Conservation (phyloP, 1,140 invertebrate species). For the Eupeodes corollae region DNA sequence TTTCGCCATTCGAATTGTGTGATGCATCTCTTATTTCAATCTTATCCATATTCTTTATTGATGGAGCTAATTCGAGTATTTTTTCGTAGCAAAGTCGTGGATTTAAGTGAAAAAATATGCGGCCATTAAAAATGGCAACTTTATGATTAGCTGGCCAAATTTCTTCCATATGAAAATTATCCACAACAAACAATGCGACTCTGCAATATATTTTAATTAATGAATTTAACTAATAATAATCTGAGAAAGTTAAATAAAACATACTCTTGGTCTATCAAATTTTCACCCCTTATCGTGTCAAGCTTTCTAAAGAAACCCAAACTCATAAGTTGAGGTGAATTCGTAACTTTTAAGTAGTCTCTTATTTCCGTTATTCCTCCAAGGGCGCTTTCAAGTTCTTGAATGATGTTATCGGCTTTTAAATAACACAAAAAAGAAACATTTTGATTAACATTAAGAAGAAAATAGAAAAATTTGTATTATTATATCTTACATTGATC, state of each 20-base stretch:
- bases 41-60: conserved; percentile 12
- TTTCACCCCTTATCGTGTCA: conserved; percentile 19
- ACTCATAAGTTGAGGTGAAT: conserved; percentile 66
- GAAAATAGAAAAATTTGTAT: no score
- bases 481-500: conserved; percentile 17
- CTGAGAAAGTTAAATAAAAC: not conserved
- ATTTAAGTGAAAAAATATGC: conserved; percentile 84
- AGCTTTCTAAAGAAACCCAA: conserved; percentile 59
- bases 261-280: conserved; percentile 23
- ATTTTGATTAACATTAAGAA: no score
- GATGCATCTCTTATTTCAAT: conserved; percentile 66
- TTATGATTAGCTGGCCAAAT: conserved; percentile 66
- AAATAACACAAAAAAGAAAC: no score
- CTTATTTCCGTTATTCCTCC: conserved; percentile 64
- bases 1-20: conserved; percentile 80
- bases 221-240: not conserved
- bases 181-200: conserved; percentile 62
- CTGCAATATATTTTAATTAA: conserved; percentile 23
- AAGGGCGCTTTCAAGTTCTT: conserved; percentile 55
- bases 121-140: conserved; percentile 46
- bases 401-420: conserved; percentile 19
- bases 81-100: conserved; percentile 79
- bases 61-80: conserved; percentile 43
- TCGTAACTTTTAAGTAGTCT: conserved; percentile 64
- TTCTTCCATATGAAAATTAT: conserved; percentile 86